Conservation (phyloP, 2,888 invertebrate genomes). For the Physocephala rufipes region DNA sequence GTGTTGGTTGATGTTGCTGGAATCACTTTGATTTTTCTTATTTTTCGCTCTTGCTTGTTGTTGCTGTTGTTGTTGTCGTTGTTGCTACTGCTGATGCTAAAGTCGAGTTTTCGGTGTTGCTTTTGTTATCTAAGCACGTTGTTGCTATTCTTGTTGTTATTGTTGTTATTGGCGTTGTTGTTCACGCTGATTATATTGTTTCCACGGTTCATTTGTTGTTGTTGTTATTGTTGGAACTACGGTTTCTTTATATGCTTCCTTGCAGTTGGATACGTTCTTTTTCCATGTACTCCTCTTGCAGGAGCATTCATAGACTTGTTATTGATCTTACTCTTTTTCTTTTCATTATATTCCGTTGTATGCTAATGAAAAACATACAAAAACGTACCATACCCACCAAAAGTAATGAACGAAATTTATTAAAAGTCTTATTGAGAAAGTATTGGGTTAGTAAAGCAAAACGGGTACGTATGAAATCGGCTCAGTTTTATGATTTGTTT, state of each 20-base stretch:
- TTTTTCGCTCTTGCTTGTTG: not conserved
- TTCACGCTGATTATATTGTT: not conserved
- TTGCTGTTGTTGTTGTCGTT: not conserved
- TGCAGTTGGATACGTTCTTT: too few relatives aligned
- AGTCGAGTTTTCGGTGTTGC: not conserved
- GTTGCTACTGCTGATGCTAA: not conserved
- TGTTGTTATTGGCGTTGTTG: not conserved
- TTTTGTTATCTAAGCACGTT: not conserved
- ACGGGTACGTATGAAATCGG: not conserved
- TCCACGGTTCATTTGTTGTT: not conserved
- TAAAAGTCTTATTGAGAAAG: not conserved
- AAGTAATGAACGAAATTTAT: not conserved
- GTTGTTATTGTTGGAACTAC: not conserved
- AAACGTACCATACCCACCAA: not conserved
- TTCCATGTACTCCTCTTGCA: too few relatives aligned
- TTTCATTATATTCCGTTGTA: not conserved
- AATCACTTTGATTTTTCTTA: not conserved
- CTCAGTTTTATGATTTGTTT: too few relatives aligned
- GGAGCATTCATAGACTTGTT: too few relatives aligned
- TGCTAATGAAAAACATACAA: not conserved
- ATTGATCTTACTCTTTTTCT: not conserved
- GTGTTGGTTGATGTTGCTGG: not conserved
- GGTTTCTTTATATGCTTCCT: too few relatives aligned
- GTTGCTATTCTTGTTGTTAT: not conserved
- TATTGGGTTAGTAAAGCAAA: conserved; percentile 7